Percentiles rank a stretch among this genome's conserved stretches.
These are phyloP conservation scores for Lynx canadensis DNA, from an alignment of 2,113 vertebrate genomes.

Conservation along the genomic window DNA sequence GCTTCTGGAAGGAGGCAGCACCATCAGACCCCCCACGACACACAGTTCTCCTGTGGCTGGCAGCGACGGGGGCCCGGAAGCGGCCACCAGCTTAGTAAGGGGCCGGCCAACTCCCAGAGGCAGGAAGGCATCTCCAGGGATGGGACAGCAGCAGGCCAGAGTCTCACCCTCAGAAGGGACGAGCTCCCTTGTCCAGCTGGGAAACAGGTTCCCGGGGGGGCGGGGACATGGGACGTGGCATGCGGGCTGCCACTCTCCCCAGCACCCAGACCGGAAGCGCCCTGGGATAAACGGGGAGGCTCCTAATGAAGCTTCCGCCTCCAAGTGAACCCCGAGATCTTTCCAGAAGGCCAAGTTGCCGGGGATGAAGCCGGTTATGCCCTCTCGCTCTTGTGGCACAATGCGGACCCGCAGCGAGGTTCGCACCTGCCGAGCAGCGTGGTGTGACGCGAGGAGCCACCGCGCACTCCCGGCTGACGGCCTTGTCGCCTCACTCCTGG, in stretches of 20 bases:
- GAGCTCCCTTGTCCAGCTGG: not conserved
- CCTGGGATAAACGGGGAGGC: not conserved
- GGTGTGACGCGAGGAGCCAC: too few species aligned
- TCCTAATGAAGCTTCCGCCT: not conserved
- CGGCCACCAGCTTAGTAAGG: not conserved
- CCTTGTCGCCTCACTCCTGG: not conserved
- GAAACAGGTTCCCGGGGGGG: not conserved
- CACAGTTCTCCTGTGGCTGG: not conserved
- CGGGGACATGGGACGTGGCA: not conserved
- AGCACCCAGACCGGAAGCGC: not conserved
- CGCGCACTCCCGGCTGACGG: not conserved
- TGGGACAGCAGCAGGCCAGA: not conserved
- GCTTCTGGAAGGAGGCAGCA: too few species aligned
- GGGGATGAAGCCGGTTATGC: not conserved
- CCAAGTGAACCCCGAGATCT: not conserved
- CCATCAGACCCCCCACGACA: not conserved
- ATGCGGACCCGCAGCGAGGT: not conserved
- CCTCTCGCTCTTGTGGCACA: not conserved
- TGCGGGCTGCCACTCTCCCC: not conserved
- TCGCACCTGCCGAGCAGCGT: rapidly evolving
- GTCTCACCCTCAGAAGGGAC: not conserved
- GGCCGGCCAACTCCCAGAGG: not conserved
- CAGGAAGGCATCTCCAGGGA: not conserved
- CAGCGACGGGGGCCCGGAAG: not conserved
- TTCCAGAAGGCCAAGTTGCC: not conserved